Evolutionary conservation across 1,140 invertebrate genomes (phyloP).

Genomic region (Hyphantria cunea): DNA sequence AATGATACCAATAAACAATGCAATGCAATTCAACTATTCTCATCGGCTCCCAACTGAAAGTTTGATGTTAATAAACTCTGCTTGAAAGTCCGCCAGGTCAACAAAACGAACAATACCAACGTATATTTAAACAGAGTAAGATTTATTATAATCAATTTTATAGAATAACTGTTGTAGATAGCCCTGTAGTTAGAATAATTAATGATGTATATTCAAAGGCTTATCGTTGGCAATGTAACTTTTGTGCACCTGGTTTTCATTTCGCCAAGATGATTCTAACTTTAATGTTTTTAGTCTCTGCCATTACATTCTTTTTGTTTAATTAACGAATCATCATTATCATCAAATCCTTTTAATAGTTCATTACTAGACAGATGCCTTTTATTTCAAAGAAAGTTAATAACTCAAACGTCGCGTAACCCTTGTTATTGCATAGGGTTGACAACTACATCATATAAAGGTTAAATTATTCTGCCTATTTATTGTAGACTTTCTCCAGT

Average conservation of each 20-base stretch:
- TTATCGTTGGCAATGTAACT: slow-evolving; percentile 73
- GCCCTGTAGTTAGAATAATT: slow-evolving; percentile 20
- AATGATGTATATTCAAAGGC: slow-evolving; percentile 41
- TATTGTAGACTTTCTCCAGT: no score
- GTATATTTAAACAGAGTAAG: slow-evolving; percentile 45
- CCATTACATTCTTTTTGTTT: no score
- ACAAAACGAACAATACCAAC: slow-evolving; percentile 76
- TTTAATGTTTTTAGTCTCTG: background rate
- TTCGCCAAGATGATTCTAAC: slow-evolving; percentile 41
- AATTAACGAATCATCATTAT: no score
- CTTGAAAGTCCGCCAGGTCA: slow-evolving; percentile 69
- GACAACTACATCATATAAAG: no score
- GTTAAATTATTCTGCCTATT: no score
- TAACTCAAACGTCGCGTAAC: no score
- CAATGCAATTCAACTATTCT: slow-evolving; percentile 1
- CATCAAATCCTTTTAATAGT: no score
- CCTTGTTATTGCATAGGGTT: no score
- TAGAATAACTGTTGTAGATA: slow-evolving; percentile 21
- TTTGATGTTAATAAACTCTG: slow-evolving; percentile 20
- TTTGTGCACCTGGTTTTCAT: slow-evolving; percentile 73
- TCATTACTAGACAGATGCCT: no score
- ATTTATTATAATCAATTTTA: slow-evolving; percentile 31
- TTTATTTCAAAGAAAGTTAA: no score
- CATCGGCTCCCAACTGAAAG: slow-evolving; percentile 23
- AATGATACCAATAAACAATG: background rate